Evolutionary conservation across 2,888 invertebrate species (phyloP).

Genomic region (Schizaphis graminum): DNA sequence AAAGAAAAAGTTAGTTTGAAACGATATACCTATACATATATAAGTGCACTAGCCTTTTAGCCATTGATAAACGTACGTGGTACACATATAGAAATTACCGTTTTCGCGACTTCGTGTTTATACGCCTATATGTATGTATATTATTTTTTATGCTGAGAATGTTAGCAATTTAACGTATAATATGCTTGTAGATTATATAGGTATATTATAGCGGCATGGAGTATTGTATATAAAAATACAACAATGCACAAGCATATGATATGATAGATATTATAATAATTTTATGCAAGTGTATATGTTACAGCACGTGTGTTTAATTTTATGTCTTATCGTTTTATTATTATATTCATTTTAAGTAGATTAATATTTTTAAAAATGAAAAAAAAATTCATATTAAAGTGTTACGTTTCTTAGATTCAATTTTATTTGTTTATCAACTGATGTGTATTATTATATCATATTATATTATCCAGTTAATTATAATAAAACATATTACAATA

Average conservation of each 20-base stretch:
- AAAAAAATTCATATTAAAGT: neutral
- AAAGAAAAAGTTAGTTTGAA: slow-evolving; percentile 30
- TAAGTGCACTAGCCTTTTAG: neutral
- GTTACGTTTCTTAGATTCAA: neutral
- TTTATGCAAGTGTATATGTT: no score
- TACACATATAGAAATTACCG: neutral
- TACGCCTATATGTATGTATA: neutral
- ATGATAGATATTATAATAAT: no score
- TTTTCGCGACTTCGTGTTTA: neutral
- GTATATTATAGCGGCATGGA: neutral
- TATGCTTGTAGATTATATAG: neutral
- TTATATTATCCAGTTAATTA: no score
- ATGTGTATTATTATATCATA: no score
- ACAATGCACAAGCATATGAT: neutral
- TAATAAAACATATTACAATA: no score
- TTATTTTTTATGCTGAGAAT: neutral
- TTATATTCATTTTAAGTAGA: neutral
- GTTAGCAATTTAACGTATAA: neutral
- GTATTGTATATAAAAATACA: neutral
- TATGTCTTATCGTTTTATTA: neutral
- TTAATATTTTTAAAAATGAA: neutral
- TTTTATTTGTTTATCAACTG: neutral
- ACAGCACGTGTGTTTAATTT: neutral
- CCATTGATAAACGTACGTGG: slow-evolving; percentile 14
- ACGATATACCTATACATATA: neutral